phyloP scores from a whole-genome alignment of 2,113 vertebrate genomes.

The Corynorhinus townsendii region DNA sequence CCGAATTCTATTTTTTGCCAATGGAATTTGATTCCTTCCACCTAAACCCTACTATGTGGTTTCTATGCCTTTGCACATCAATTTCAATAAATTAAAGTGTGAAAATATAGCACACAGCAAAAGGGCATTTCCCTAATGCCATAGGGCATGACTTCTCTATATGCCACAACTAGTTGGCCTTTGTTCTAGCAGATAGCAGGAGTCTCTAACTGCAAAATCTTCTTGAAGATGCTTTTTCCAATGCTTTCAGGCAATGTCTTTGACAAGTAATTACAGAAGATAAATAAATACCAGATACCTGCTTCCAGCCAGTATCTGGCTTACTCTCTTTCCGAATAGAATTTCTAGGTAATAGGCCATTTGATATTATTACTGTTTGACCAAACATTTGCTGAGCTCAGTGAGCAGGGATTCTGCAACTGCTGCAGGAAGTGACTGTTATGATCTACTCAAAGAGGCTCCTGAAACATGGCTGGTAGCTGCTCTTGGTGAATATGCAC shows the following conservation, averaged over 20 bases:
- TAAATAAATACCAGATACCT: too few species aligned
- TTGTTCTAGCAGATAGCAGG: background rate
- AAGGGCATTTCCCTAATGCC: background rate
- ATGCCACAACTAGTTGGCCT: background rate
- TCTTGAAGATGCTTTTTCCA: background rate
- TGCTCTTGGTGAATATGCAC: background rate
- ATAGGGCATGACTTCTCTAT: background rate
- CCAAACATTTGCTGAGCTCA: background rate
- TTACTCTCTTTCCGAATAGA: background rate
- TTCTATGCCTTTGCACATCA: background rate
- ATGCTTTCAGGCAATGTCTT: background rate
- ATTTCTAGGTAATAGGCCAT: background rate
- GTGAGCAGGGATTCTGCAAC: background rate
- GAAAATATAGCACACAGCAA: background rate
- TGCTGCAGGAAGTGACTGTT: background rate
- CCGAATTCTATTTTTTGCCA: background rate
- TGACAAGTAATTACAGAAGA: background rate
- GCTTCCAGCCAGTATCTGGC: too few species aligned
- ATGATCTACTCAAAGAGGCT: background rate
- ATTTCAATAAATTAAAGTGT: background rate
- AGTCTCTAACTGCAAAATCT: background rate
- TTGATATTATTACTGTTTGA: background rate
- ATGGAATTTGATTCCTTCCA: background rate
- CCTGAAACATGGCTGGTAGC: background rate
- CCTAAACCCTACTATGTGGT: background rate